A percentile compares a stretch with the other conserved stretches of the same genome.
Evolutionary conservation across 2,797 vertebrate species (phyloP).

Genomic region (Pseudomugil tenellus): DNA sequence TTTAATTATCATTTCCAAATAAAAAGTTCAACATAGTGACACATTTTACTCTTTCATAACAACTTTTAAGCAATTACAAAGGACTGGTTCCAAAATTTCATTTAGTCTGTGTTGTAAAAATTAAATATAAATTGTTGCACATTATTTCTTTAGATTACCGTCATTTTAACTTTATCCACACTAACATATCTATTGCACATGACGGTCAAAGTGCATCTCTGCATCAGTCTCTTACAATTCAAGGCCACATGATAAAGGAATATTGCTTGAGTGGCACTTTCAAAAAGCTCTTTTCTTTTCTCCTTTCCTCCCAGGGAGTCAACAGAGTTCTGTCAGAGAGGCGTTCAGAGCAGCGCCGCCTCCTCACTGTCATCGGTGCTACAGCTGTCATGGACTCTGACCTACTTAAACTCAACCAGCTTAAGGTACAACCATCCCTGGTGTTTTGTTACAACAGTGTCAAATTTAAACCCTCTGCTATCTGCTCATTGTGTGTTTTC

Average conservation of each 20-base stretch:
- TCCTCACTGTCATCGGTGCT: constrained; percentile 91
- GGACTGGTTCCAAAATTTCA: background rate
- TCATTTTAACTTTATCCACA: background rate
- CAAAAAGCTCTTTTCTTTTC: constrained; percentile 35
- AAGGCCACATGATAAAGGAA: constrained; percentile 25
- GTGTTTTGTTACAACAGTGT: background rate
- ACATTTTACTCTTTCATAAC: background rate
- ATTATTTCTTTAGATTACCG: background rate
- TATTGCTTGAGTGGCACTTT: background rate
- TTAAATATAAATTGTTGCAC: background rate
- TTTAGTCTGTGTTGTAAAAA: background rate
- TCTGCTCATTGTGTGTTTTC: background rate
- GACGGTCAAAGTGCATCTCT: constrained; percentile 9
- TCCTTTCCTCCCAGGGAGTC: constrained; percentile 77
- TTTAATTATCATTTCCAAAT: background rate
- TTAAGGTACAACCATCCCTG: constrained; percentile 84
- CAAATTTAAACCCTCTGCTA: background rate
- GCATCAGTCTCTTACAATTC: background rate
- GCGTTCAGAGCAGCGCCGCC: constrained; percentile 91
- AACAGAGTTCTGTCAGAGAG: constrained; percentile 90
- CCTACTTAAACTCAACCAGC: constrained; percentile 92
- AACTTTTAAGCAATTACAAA: background rate
- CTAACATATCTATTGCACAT: background rate
- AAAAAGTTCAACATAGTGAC: background rate
- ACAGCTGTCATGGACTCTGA: constrained; percentile 91